Evolutionary conservation across 2,797 vertebrate species (phyloP).

Genomic region (Phylloscopus collybita): DNA sequence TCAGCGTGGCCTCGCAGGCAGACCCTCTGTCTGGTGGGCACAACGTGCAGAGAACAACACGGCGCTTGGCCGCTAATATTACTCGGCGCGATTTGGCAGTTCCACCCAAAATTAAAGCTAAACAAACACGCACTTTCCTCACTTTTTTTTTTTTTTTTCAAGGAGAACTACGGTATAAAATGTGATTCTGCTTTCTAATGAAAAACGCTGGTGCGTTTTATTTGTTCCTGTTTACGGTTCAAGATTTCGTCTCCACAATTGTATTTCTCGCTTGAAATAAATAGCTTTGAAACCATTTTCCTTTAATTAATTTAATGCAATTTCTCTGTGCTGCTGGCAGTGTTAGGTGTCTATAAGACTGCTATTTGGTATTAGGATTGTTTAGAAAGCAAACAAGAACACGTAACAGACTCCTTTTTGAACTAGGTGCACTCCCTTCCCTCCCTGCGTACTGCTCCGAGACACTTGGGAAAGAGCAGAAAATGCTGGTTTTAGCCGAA

Average conservation of each 20-base stretch:
- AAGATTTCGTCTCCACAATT: constrained; percentile 25
- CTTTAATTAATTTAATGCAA: constrained; percentile 59
- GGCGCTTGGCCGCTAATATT: not conserved
- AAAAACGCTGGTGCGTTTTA: not conserved
- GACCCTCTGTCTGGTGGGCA: not conserved
- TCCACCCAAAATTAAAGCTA: not conserved
- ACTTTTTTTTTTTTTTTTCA: not conserved
- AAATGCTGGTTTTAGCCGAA: constrained; percentile 60
- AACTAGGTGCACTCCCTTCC: not conserved
- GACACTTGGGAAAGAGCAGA: constrained; percentile 25
- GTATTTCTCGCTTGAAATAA: constrained; percentile 51
- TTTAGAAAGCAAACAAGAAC: constrained; percentile 48
- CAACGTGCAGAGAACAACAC: not conserved
- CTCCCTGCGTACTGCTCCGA: not conserved
- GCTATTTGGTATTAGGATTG: constrained; percentile 11
- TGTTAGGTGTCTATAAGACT: not conserved
- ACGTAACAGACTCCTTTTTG: constrained; percentile 16
- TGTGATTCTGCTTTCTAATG: not conserved
- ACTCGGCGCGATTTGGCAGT: not conserved
- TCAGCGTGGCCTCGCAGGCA: not conserved
- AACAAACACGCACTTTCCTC: not conserved
- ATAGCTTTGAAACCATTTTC: constrained; percentile 33
- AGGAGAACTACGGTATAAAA: not conserved
- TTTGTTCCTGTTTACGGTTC: constrained; percentile 29
- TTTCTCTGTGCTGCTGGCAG: constrained; percentile 31